Evolutionary conservation across 2,888 invertebrate species (phyloP).

Genomic region (Caenorhabditis imperialis): DNA sequence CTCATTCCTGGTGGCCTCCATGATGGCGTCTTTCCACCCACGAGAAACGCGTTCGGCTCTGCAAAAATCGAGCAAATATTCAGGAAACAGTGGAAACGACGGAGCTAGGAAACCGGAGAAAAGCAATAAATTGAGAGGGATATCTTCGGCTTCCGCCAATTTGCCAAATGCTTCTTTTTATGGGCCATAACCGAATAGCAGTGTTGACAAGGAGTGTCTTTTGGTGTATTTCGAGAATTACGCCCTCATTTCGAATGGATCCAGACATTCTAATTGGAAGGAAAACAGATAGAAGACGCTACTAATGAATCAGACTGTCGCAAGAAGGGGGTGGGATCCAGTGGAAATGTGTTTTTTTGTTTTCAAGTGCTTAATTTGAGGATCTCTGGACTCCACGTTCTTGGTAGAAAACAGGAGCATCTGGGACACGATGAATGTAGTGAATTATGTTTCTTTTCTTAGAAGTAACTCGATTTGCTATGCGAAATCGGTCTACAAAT

Average conservation of each 20-base stretch:
- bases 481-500: conserved; percentile 6
- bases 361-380: conserved; percentile 22
- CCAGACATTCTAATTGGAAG: conserved; percentile 17
- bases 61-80: conserved; percentile 13
- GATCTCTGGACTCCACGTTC: conserved; percentile 16
- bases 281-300: conserved; percentile 1
- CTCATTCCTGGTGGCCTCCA: conserved; percentile 67
- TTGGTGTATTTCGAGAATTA: conserved; percentile 40
- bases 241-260: conserved; percentile 9
- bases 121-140: conserved; percentile 37
- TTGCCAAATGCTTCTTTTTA: conserved; percentile 53
- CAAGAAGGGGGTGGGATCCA: too few species aligned
- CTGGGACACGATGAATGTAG: conserved; percentile 29
- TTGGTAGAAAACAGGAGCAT: conserved; percentile 18
- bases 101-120: conserved; percentile 31
- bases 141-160: conserved; percentile 45
- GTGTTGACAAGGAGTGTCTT: conserved; percentile 41
- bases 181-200: conserved; percentile 51
- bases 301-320: conserved; percentile 40
- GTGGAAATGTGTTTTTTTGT: conserved; percentile 8
- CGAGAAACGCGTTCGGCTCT: conserved; percentile 55
- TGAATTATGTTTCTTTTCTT: conserved; percentile 38
- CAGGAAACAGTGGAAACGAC: neutral
- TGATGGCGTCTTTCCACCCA: conserved; percentile 50
- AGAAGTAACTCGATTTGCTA: conserved; percentile 9